phyloP scores from a whole-genome alignment of 2,797 vertebrate genomes.

The Toxotes lorentzi region DNA sequence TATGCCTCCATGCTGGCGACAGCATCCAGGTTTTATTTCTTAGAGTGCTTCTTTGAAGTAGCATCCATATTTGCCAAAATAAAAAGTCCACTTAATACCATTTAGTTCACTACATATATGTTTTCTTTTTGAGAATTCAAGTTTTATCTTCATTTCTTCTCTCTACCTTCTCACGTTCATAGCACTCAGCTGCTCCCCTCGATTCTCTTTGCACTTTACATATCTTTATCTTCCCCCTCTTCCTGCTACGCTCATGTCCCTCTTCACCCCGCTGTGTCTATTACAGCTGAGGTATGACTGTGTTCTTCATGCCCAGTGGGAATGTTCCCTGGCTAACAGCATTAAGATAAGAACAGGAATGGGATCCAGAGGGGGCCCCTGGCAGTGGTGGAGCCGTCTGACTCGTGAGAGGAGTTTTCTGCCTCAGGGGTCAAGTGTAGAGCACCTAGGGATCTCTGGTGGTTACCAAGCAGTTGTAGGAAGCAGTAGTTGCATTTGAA shows the following conservation, averaged over 20 bases:
- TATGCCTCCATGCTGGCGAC: too few species aligned
- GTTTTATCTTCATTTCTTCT: slow-evolving; percentile 9
- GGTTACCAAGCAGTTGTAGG: background rate
- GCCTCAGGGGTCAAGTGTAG: slow-evolving; percentile 55
- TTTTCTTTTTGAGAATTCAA: too few species aligned
- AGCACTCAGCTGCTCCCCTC: background rate
- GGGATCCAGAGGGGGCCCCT: slow-evolving; percentile 49
- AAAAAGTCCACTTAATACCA: too few species aligned
- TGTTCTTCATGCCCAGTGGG: slow-evolving; percentile 54
- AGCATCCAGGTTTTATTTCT: too few species aligned
- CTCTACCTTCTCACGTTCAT: background rate
- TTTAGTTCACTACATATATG: too few species aligned
- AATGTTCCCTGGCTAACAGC: slow-evolving; percentile 41
- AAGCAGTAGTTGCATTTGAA: background rate
- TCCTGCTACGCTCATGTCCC: slow-evolving; percentile 11
- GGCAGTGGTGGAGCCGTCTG: slow-evolving; percentile 56
- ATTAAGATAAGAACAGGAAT: slow-evolving; percentile 61
- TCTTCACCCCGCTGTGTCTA: slow-evolving; percentile 33
- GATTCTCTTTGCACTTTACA: slow-evolving; percentile 7
- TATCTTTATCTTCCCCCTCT: slow-evolving; percentile 11
- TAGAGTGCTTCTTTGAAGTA: too few species aligned
- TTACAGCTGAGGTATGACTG: slow-evolving; percentile 28
- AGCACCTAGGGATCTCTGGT: slow-evolving; percentile 15
- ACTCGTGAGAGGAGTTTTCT: slow-evolving; percentile 38
- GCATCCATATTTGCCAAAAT: too few species aligned